phyloP scores from a whole-genome alignment of 1,140 invertebrate species.

The Platyura marginata region DNA sequence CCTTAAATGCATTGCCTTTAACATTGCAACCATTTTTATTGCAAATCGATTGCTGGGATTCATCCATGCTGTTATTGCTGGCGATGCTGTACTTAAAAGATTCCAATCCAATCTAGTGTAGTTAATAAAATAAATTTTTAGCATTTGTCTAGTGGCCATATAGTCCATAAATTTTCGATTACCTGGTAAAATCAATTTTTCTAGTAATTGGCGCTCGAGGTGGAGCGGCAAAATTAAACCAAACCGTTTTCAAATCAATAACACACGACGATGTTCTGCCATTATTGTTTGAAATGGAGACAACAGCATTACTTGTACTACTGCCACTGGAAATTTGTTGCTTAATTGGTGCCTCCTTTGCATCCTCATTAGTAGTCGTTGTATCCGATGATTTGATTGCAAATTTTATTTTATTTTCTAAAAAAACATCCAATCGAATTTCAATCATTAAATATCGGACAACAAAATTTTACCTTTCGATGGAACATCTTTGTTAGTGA shows the following conservation, averaged over 20 bases:
- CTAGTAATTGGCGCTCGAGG: slow-evolving; percentile 83
- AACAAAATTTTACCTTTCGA: not conserved
- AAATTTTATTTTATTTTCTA: not conserved
- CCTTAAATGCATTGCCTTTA: slow-evolving; percentile 52
- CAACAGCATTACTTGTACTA: slow-evolving; percentile 20
- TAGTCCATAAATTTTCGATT: no score
- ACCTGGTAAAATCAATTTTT: slow-evolving; percentile 90
- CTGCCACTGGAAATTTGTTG: slow-evolving; percentile 20
- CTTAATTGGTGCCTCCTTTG: slow-evolving; percentile 8
- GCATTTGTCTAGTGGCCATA: not conserved
- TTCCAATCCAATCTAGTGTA: slow-evolving; percentile 96
- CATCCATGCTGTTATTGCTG: slow-evolving; percentile 94
- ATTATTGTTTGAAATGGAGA: slow-evolving; percentile 29
- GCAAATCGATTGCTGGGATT: slow-evolving; percentile 82
- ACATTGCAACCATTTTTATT: slow-evolving; percentile 60
- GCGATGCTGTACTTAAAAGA: slow-evolving; percentile 83
- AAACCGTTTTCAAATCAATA: slow-evolving; percentile 76
- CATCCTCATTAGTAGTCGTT: not conserved
- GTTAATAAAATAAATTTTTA: slow-evolving; percentile 7
- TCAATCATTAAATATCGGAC: not conserved
- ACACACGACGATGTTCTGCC: slow-evolving; percentile 60
- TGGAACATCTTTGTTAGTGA: not conserved
- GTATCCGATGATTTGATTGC: not conserved
- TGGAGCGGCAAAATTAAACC: slow-evolving; percentile 96
- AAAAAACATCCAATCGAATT: no score